phyloP scores from a whole-genome alignment of 1,140 invertebrate genomes.

The Telenomus remus region DNA sequence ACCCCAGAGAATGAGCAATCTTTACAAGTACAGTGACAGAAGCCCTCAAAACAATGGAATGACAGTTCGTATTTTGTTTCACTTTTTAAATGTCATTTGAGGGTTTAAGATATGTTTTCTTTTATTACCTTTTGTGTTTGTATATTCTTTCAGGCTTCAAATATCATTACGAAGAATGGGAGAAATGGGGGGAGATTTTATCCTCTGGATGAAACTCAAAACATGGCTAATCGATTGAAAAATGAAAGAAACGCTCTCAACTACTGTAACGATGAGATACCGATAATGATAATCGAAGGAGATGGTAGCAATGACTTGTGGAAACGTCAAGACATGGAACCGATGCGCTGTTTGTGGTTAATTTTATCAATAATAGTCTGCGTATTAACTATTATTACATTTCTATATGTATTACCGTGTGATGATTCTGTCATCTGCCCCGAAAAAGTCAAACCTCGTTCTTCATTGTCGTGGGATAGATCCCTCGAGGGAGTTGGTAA shows the following conservation, averaged over 20 bases:
- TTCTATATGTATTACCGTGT: conserved; percentile 85
- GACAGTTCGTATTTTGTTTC: conserved; percentile 19
- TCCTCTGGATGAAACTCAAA: conserved; percentile 68
- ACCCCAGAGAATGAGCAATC: conserved; percentile 13
- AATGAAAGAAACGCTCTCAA: conserved; percentile 64
- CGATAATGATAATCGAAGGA: conserved; percentile 78
- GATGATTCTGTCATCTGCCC: conserved; percentile 80
- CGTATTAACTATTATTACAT: conserved; percentile 81
- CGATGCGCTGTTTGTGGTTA: conserved; percentile 80
- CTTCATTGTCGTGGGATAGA: conserved; percentile 80
- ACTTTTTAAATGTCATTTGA: not conserved
- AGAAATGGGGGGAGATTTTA: conserved; percentile 67
- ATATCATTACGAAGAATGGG: conserved; percentile 62
- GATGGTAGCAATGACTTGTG: conserved; percentile 76
- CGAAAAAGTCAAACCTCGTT: conserved; percentile 76
- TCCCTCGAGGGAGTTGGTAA: conserved; percentile 81
- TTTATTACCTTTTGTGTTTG: not conserved
- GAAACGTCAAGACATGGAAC: conserved; percentile 79
- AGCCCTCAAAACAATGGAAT: conserved; percentile 23
- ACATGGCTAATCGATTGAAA: conserved; percentile 60
- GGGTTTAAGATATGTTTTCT: no score
- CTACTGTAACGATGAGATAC: conserved; percentile 76
- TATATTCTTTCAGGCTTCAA: conserved; percentile 55
- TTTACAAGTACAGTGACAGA: conserved; percentile 14
- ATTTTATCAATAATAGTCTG: conserved; percentile 82